A percentile compares a stretch with the other conserved stretches of the same genome.
Evolutionary conservation across 2,113 vertebrate species (phyloP).

Genomic region (Eulacestoma nigropectus): DNA sequence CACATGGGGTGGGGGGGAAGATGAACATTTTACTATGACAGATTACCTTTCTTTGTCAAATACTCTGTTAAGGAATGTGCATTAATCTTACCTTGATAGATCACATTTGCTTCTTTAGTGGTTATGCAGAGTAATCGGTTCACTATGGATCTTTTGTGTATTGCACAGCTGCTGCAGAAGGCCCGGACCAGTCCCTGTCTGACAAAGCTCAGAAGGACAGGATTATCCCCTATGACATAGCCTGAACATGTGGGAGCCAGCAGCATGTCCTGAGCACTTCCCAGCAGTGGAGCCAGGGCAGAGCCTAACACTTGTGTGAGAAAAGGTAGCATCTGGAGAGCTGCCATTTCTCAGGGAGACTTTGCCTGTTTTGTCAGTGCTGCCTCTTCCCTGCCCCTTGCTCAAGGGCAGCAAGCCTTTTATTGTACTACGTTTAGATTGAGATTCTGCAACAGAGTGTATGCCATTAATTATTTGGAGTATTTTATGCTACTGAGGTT

Average conservation of each 20-base stretch:
- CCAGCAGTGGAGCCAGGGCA: not conserved
- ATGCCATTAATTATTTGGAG: not conserved
- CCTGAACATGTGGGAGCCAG: accelerated
- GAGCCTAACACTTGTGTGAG: not conserved
- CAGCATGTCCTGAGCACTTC: not conserved
- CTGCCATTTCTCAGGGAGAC: not conserved
- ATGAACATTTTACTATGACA: not conserved
- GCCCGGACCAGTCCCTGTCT: not conserved
- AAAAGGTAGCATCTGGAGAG: not conserved
- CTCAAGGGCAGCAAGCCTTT: not conserved
- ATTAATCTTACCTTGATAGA: not conserved
- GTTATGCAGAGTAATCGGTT: not conserved
- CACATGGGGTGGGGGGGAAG: not conserved
- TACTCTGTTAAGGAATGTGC: not conserved
- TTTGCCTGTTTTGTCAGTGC: not conserved
- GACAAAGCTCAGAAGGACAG: not conserved
- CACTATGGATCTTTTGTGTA: not conserved
- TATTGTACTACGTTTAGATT: not conserved
- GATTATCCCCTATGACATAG: not conserved
- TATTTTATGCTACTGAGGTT: not conserved
- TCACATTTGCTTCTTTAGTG: not conserved
- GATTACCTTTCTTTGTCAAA: not conserved
- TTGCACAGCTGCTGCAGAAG: not conserved
- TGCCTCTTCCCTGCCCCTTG: not conserved
- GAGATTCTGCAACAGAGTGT: not conserved